Evolutionary conservation across 2,888 invertebrate genomes (phyloP).

Genomic region (Melinaea menophilus): DNA sequence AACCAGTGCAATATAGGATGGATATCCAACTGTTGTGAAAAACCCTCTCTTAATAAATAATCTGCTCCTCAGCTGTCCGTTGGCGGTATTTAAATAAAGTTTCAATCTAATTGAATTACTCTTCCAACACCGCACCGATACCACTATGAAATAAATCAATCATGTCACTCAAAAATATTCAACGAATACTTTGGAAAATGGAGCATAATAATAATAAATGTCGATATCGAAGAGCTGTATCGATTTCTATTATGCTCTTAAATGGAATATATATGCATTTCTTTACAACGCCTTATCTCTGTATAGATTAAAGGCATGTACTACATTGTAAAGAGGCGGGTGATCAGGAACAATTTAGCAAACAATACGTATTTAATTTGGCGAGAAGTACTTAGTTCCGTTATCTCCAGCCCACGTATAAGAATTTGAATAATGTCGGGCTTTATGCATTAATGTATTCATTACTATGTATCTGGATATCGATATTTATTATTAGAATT

Average conservation of each 20-base stretch:
- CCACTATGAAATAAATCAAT: no score
- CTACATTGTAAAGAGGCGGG: slow-evolving; percentile 39
- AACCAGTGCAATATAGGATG: no score
- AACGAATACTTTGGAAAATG: no score
- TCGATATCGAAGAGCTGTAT: neutral
- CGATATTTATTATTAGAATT: no score
- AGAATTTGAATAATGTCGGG: slow-evolving; percentile 2
- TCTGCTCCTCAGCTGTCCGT: no score
- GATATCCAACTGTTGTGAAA: no score
- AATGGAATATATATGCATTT: slow-evolving; percentile 6
- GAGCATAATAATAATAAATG: no score
- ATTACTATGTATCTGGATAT: neutral
- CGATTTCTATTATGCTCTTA: neutral
- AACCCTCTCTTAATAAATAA: no score
- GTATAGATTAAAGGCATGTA: slow-evolving; percentile 13
- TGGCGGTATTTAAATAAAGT: no score
- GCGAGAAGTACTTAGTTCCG: slow-evolving; percentile 45
- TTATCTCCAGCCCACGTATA: slow-evolving; percentile 28
- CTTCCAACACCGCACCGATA: no score
- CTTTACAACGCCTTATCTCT: slow-evolving; percentile 11
- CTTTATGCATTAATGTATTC: neutral
- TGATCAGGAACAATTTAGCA: slow-evolving; percentile 39
- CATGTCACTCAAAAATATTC: no score
- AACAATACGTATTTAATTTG: slow-evolving; percentile 44
- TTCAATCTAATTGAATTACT: no score